These are phyloP conservation scores for Zaprionus davidi DNA, from an alignment of 1,140 invertebrate genomes.

Conservation along the genomic window DNA sequence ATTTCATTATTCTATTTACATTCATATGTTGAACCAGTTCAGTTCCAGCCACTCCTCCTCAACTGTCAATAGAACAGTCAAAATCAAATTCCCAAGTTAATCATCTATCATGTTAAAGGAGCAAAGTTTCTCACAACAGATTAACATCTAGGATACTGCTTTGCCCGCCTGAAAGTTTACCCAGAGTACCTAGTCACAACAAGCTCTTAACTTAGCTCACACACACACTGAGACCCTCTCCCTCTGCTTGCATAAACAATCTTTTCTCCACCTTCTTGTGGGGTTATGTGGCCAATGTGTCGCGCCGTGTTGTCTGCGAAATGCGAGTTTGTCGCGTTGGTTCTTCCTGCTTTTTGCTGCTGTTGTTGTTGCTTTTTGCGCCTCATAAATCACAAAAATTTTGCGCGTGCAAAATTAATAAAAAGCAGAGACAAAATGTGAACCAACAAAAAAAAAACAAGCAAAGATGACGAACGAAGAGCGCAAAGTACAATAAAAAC, in stretches of 20 bases:
- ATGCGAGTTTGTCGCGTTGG: constrained; percentile 57
- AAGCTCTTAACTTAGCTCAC: constrained; percentile 27
- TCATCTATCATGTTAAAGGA: not conserved
- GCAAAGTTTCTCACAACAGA: constrained; percentile 2
- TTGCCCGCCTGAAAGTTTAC: constrained; percentile 4
- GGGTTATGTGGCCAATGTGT: constrained; percentile 41
- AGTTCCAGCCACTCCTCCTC: no score
- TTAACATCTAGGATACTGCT: not conserved
- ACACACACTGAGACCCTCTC: not conserved
- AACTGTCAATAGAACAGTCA: no score
- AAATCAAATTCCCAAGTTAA: not conserved
- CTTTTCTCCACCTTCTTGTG: not conserved
- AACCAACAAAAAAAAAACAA: constrained; percentile 16
- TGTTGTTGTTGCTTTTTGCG: constrained; percentile 48
- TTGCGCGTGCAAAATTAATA: constrained; percentile 72
- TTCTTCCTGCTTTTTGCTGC: constrained; percentile 39
- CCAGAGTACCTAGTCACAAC: constrained; percentile 27
- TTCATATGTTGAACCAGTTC: not conserved
- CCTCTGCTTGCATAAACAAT: constrained; percentile 5
- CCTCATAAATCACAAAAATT: constrained; percentile 76
- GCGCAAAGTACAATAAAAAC: constrained; percentile 69
- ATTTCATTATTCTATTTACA: not conserved
- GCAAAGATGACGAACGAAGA: constrained; percentile 4
- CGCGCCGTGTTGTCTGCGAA: constrained; percentile 51
- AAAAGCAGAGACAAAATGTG: constrained; percentile 24